Conservation (phyloP, 2,888 invertebrate species). For the Andrena camellia region DNA sequence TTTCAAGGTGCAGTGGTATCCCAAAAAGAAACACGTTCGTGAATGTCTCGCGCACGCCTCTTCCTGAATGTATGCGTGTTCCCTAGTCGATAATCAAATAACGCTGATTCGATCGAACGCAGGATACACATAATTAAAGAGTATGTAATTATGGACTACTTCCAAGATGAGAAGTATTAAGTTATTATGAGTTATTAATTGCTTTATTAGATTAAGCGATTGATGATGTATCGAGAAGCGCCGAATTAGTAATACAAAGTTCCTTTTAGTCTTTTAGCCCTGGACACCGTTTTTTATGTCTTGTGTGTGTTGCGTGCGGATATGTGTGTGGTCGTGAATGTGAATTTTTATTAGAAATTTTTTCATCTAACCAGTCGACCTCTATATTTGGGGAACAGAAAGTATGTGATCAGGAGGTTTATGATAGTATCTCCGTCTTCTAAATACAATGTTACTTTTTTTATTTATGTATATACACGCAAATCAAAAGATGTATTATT, state of each 20-base stretch:
- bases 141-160: slow-evolving; percentile 81
- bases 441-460: no score
- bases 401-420: no score
- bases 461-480: no score
- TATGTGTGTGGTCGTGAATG: no score
- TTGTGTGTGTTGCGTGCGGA: no score
- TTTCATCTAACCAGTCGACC: no score
- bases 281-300: no score
- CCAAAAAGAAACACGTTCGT: slow-evolving; percentile 70
- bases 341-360: no score
- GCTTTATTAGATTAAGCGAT: slow-evolving; percentile 81
- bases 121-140: slow-evolving; percentile 83
- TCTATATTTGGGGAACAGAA: no score
- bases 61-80: slow-evolving; percentile 76
- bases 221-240: slow-evolving; percentile 28
- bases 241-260: slow-evolving; percentile 4
- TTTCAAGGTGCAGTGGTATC: slow-evolving; percentile 55
- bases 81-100: slow-evolving; percentile 81
- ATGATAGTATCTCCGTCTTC: no score
- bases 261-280: neutral
- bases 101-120: slow-evolving; percentile 75
- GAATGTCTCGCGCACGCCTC: slow-evolving; percentile 62
- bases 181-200: slow-evolving; percentile 79
- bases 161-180: slow-evolving; percentile 77
- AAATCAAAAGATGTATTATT: no score